phyloP scores from a whole-genome alignment of 92 coral and sea anemone species.

The Scolanthus callimorphus region DNA sequence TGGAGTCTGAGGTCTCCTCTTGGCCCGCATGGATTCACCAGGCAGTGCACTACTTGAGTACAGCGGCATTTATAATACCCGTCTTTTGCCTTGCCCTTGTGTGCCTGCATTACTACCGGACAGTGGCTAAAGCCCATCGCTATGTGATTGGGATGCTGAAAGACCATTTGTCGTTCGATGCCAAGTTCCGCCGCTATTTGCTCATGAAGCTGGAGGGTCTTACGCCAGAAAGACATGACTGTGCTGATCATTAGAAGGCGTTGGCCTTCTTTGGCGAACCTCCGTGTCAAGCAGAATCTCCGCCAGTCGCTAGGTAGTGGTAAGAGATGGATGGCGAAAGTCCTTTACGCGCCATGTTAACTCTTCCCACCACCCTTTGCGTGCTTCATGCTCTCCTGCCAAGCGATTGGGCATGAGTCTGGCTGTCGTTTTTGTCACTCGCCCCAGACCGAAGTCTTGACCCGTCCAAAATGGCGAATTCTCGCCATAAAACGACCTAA shows the following conservation, averaged over 20 bases:
- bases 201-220: constrained; percentile 30
- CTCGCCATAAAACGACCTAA: too few relatives aligned
- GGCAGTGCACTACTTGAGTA: constrained; percentile 57
- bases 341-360: too few relatives aligned
- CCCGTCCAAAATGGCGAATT: too few relatives aligned
- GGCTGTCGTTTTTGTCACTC: too few relatives aligned
- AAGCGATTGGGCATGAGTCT: too few relatives aligned
- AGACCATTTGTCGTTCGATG: constrained; percentile 80
- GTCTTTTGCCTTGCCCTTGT: constrained; percentile 37
- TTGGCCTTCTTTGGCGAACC: too few relatives aligned
- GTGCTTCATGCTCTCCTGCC: too few relatives aligned
- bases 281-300: too few relatives aligned
- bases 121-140: constrained; percentile 72
- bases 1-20: constrained; percentile 44
- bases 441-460: too few relatives aligned
- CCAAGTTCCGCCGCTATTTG: constrained; percentile 40
- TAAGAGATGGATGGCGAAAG: too few relatives aligned
- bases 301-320: too few relatives aligned
- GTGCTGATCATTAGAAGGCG: constrained; percentile 37
- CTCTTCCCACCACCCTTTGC: too few relatives aligned
- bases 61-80: constrained; percentile 87
- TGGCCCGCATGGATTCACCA: constrained; percentile 80
- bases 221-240: constrained; percentile 5
- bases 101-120: constrained; percentile 74
- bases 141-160: constrained; percentile 67